These are phyloP conservation scores for Tetragonula carbonaria DNA, from an alignment of 2,888 invertebrate genomes.

Conservation along the genomic window DNA sequence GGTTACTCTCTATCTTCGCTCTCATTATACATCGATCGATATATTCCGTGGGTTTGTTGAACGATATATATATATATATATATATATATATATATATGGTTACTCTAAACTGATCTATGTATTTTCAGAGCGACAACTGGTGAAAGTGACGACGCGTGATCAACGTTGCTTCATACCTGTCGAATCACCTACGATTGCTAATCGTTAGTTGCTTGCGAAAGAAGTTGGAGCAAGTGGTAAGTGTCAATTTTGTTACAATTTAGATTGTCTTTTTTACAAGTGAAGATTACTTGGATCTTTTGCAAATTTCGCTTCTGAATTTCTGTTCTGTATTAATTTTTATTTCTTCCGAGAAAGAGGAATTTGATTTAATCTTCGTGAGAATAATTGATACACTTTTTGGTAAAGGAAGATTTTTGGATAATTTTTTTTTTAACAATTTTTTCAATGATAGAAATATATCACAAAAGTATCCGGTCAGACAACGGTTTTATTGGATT, in stretches of 20 bases:
- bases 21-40: slow-evolving; percentile 5
- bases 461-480: neutral
- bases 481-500: neutral
- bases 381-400: too few species aligned
- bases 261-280: too few species aligned
- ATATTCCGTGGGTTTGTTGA: slow-evolving; percentile 6
- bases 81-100: neutral
- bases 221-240: too few species aligned
- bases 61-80: neutral
- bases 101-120: slow-evolving; percentile 3
- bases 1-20: neutral
- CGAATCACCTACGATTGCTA: neutral
- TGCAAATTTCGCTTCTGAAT: too few species aligned
- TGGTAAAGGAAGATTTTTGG: too few species aligned
- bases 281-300: too few species aligned
- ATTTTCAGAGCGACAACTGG: slow-evolving; percentile 1
- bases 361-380: too few species aligned
- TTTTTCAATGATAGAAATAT: too few species aligned
- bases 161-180: neutral
- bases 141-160: slow-evolving; percentile 15
- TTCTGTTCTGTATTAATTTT: too few species aligned
- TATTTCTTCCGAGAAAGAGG: too few species aligned
- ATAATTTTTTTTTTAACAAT: too few species aligned
- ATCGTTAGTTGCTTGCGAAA: neutral
- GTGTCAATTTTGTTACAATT: too few species aligned